Evolutionary conservation across 1,140 invertebrate genomes (phyloP), one percentile per base, ranked within the genome.

Genomic region (Atta texana): DNA sequence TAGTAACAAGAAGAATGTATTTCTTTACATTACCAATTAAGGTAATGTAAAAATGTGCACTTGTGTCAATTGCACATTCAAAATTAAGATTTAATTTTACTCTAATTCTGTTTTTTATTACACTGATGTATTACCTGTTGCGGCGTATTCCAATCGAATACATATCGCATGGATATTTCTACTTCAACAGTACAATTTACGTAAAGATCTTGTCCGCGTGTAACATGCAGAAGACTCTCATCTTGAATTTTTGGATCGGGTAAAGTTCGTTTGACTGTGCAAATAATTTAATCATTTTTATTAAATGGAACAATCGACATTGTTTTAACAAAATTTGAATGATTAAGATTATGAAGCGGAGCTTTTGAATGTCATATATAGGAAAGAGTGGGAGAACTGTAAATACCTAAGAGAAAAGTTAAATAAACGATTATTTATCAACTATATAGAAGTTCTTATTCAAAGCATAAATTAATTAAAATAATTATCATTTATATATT

Each of bases 91-190:
- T 34, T 2, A 76, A 16, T 59, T 14, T 78, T 63, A 2, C 12
- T 53, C 28, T 21, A 85, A 34, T 31, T 72, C 21, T 28, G 5
- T 31, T 3, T 3, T 44, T 57, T 18, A 18, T 10, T 21, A 53
- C n/a, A 18, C 14, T 28, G 18, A 18, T 34, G 7, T 49, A 49
- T 6, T 90, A 93, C 92, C 71, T 88, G 44, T 21, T 87, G 68
- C 12, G 92, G 92, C 12, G 88, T 90, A 0, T 1, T 91, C 93
- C 93, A 94, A 68, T 89, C 68, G 3, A 94, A 82, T n/a, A 71
- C 34, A 8, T 89, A 92, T 8, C 31, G 34, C 0, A 90, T 28
- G 5, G 92, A 89, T 0, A 49, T 12, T 0, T 91, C 85, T 12
- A 93, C 39, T 0, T 75, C 68, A 2, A 88, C 69, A 0, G 89